Evolutionary conservation across 2,888 invertebrate species (phyloP), one percentile per base, ranked within the genome.

Genomic region (Lasioglossum marginatum): DNA sequence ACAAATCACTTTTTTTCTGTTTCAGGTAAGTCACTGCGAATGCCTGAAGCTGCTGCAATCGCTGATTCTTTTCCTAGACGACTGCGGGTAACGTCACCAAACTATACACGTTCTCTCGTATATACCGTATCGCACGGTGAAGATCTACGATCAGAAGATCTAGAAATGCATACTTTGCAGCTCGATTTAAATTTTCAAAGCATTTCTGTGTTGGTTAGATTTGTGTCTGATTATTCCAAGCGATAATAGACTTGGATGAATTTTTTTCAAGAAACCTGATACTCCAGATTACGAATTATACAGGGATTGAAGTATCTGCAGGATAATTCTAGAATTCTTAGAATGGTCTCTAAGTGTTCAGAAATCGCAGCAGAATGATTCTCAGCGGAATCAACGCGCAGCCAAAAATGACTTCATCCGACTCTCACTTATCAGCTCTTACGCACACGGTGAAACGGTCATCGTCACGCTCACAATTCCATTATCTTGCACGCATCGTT

Each of bases 11-110:
- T 77, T 60, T 34, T 81, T 78, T 78, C 37, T 85, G 81, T 85
- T 86, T 27, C 75, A 86, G 86, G 86, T 86, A 86, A 86, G 86
- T 86, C 77, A 12, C 14, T 34, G 14, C 6, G 48, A 48, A 40
- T 40, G 27, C 31, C 60, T 23, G 75, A 75, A 37, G 45, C 66
- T 40, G 40, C 57, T 57, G 34, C 79, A 45, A 71, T 63, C 34
- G 34, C 34, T 48, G 63, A 66, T 16, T 27, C 68, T 74, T 68
- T 31, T 77, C 74, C 12, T 66, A 71, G 63, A 45, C 40, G 27
- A 71, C 66, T 34, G 34, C 63, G 71, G 83, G 78, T 83, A 85
- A 83, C 19, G 63, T 82, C 76, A 70, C 70, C 70, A 23, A 70
- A 70, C 70, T 14, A 40, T n/a, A n/a, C n/a, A 40, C 70, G 37